Base-by-base conservation (phyloP, 2,888 invertebrate genomes). In the Reticulitermes lucifugus region DNA sequence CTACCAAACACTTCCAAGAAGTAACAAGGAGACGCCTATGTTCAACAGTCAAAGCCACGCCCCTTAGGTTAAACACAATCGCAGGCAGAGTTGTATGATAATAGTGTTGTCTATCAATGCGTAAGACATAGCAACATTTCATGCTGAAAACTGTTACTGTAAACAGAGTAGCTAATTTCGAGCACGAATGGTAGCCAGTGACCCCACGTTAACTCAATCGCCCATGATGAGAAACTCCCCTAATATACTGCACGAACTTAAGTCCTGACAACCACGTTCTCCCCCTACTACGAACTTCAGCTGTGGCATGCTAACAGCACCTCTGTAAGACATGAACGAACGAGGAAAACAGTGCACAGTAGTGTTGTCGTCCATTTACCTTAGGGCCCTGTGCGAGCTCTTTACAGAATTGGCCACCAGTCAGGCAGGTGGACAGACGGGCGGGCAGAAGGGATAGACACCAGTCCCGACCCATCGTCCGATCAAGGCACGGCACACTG, bases 341-440 rank as follows among this genome's bases (percentile, higher is more conserved):
- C 83, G 79, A 80, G 80, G 86, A 85, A 86, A 85, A 86, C 86
- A 88, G 83, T 84, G 85, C 87, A 86, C 81, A 86, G 46, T 71
- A 83, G 59, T 84, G 70, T 84, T 82, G 86, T 81, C 84, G 73
- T 80, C 91, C 90, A 91, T 90, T 91, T 91, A 91, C 91, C 91
- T 91, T 91, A 89, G 86, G 86, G 90, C 90, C 91, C 90, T 75
- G 81, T 81, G 70, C 70, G 90, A 90, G 90, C 89, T 85, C 89
- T 89, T 89, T 89, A 89, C 89, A 89, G 89, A 89, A 89, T 88
- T 84, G 84, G 79, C 79, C 84, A 84, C 84, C 89, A 70, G 81
- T 59, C 81, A 81, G 89, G 89, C 88, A 89, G 88, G 88, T 89
- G 70, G 84, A 83, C 77, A 82, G 83, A 83, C 82, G 80, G 75